Base-by-base conservation (phyloP, 2,113 vertebrate species). In the Prunella fulvescens region DNA sequence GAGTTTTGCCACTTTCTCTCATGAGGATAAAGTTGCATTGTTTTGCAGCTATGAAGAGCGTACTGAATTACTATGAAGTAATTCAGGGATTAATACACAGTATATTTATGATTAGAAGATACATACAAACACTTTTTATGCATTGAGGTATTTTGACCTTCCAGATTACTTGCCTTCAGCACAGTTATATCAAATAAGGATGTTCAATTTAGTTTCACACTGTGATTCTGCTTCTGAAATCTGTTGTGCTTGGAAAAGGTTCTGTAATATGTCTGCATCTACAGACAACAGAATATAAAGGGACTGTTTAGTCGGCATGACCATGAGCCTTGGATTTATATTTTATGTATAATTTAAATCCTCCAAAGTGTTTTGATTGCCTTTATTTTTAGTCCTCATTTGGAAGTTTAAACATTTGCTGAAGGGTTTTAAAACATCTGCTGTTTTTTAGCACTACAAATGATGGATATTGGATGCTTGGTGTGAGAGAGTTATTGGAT, bases 321-420 rank as follows among this genome's bases (percentile, higher is more conserved):
- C 24, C 33, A 17, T 0, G 8, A 81, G 76, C 29, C 24, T 90
- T 92, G 79, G 56, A 42, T 88, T 88, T 56, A 11, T 44, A 48
- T 88, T 91, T 70, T 79, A 64, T 67, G 37, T 89, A 57, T 71
- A 81, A 89, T 92, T 94, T 86, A 66, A 90, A 86, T 73, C 42
- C 62, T 86, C 25, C 4, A 9, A 95, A 90, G 20, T 66, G 35
- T 39, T 91, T 72, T 92, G 33, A 33, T 95, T 92, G 60, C 18
- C 33, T 94, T 62, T 94, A 80, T 93, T 92, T 93, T 94, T 66
- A 77, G 54, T 73, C 47, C 67, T 93, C 50, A 90, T 97, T 94
- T 92, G 56, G 67, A 96, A 83, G 25, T 90, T 80, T 80, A 93
- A 95, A 70, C 2, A 66, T 45, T 93, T 83, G 79, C 88, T 14